These are phyloP conservation scores for Pica pica DNA, from an alignment of 2,113 vertebrate genomes.

Conservation along the genomic window DNA sequence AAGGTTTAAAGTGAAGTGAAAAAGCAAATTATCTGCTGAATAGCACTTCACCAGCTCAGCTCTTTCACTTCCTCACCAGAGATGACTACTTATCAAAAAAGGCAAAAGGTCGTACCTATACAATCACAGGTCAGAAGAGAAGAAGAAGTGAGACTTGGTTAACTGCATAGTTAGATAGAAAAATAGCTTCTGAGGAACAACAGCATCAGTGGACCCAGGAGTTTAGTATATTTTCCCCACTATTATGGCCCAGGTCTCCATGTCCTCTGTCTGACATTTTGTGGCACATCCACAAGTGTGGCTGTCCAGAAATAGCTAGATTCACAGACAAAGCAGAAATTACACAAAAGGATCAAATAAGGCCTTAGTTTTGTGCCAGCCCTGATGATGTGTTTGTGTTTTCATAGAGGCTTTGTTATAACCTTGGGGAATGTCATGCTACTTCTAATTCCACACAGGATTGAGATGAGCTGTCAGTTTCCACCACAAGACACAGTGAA, in stretches of 20 bases:
- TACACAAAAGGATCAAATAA: not conserved
- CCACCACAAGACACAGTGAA: not conserved
- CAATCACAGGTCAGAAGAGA: not conserved
- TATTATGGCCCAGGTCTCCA: not conserved
- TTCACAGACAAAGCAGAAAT: slow-evolving; percentile 1
- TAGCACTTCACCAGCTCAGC: not conserved
- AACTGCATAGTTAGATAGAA: not conserved
- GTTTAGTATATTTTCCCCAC: not conserved
- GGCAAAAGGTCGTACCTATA: not conserved
- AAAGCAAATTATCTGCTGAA: not conserved
- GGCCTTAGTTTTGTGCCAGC: not conserved
- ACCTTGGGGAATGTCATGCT: slow-evolving; percentile 32
- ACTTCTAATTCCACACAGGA: slow-evolving; percentile 20
- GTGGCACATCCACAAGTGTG: not conserved
- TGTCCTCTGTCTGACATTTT: not conserved
- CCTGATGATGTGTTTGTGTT: not conserved
- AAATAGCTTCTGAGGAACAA: not conserved
- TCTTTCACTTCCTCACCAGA: not conserved
- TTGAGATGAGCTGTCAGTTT: not conserved
- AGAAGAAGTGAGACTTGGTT: not conserved
- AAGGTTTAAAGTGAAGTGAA: not conserved
- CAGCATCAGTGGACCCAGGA: not conserved
- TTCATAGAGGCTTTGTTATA: slow-evolving; percentile 5
- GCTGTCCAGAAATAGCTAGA: not conserved
- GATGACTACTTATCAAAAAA: not conserved